Conservation (phyloP, 2,888 invertebrate genomes). For the Temnothorax unifasciatus region DNA sequence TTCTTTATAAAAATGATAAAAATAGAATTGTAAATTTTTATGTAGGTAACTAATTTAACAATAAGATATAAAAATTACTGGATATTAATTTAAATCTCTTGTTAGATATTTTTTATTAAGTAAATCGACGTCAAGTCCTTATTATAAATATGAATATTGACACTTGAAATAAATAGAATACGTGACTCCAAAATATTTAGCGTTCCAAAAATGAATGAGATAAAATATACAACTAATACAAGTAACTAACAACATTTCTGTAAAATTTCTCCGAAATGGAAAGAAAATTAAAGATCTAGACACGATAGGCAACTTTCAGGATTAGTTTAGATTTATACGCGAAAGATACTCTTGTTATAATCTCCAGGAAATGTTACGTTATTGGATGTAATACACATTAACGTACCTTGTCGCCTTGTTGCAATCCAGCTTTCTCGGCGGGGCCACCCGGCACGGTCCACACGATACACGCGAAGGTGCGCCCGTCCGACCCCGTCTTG, state of each 20-base stretch:
- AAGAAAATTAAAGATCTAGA: neutral
- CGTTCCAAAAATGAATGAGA: neutral
- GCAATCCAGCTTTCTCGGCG: constrained; percentile 95
- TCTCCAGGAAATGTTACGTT: neutral
- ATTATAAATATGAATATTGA: neutral
- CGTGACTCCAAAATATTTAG: neutral
- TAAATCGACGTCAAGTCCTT: neutral
- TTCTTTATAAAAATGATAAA: neutral
- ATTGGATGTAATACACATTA: neutral
- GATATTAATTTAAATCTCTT: neutral
- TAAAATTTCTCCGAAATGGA: neutral
- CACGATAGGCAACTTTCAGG: neutral
- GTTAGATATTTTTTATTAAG: neutral
- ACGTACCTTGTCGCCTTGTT: constrained; percentile 94
- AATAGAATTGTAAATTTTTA: neutral
- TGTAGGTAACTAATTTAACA: neutral
- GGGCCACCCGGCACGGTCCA: constrained; percentile 97
- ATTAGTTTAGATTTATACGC: neutral
- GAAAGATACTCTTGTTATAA: neutral
- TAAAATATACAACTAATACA: neutral
- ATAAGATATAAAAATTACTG: neutral
- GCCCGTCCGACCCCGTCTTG: constrained; percentile 94
- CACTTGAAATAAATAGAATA: neutral
- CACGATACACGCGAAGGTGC: constrained; percentile 95
- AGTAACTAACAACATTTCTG: neutral